Evolutionary conservation across 2,797 vertebrate species (phyloP).

Genomic region (Coracias cyanogaster): DNA sequence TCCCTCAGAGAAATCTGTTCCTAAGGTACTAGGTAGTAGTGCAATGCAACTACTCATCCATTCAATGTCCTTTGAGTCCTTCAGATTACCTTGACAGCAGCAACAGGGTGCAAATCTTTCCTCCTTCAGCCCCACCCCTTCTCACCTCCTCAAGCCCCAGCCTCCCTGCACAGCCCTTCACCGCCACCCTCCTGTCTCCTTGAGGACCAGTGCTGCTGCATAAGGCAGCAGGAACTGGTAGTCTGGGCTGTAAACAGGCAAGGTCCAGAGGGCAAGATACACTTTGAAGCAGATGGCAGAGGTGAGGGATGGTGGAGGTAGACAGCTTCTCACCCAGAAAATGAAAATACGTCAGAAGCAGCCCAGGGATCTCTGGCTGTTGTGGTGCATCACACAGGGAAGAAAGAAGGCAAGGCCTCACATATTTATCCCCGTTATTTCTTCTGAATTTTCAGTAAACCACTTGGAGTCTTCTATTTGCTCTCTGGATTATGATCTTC

Average conservation of each 20-base stretch:
- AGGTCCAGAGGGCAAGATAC: not conserved
- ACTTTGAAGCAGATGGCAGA: not conserved
- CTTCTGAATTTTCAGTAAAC: not conserved
- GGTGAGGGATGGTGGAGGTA: not conserved
- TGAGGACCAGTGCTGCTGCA: not conserved
- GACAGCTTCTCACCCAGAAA: not conserved
- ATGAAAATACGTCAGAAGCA: not conserved
- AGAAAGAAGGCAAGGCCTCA: not conserved
- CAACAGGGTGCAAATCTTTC: not conserved
- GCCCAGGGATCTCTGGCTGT: not conserved
- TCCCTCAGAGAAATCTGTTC: not conserved
- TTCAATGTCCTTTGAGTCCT: not conserved
- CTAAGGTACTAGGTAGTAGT: no score
- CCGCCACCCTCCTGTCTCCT: not conserved
- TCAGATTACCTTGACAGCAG: not conserved
- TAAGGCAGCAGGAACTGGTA: not conserved
- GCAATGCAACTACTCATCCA: fast-evolving
- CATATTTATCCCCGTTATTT: not conserved
- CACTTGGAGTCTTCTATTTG: not conserved
- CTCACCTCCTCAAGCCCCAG: not conserved
- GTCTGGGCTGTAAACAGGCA: not conserved
- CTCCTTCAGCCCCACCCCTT: not conserved
- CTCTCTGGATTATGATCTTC: not conserved
- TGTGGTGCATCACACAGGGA: not conserved
- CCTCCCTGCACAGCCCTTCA: not conserved